Percentiles rank a stretch among this genome's conserved stretches.
Evolutionary conservation across 1,140 invertebrate genomes (phyloP).

Genomic region (Drosophila sp.): DNA sequence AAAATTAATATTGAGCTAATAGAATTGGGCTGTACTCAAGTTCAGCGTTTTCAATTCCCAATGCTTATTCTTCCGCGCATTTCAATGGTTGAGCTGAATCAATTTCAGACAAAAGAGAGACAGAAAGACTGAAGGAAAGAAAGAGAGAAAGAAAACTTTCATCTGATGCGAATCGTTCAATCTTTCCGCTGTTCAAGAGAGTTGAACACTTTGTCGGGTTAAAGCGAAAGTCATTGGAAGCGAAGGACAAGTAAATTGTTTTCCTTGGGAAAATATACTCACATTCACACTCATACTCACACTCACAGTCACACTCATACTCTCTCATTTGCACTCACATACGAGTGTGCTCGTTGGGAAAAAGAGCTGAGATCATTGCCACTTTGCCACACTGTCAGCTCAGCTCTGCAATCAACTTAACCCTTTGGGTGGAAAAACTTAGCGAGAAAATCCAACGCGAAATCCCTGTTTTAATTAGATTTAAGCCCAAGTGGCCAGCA

Average conservation of each 20-base stretch:
- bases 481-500: slow-evolving; percentile 75
- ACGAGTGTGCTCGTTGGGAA: neutral
- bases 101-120: neutral
- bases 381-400: slow-evolving; percentile 25
- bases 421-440: slow-evolving; percentile 49
- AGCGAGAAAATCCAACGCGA: slow-evolving; percentile 57
- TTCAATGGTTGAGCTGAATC: neutral
- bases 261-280: slow-evolving; percentile 57
- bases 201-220: slow-evolving; percentile 43
- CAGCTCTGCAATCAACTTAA: slow-evolving; percentile 57
- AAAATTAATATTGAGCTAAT: neutral
- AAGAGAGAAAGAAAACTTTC: slow-evolving; percentile 36
- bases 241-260: slow-evolving; percentile 60
- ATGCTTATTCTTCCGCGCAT: neutral
- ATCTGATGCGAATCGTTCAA: slow-evolving; percentile 15
- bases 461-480: slow-evolving; percentile 78
- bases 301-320: slow-evolving; percentile 22
- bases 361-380: slow-evolving; percentile 25
- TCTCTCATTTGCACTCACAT: slow-evolving; percentile 18
- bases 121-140: neutral
- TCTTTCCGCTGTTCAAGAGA: slow-evolving; percentile 24
- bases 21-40: neutral
- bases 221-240: slow-evolving; percentile 4
- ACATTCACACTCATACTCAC: slow-evolving; percentile 29
- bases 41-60: neutral